Conservation (phyloP, 2,888 invertebrate genomes). For the Xanthia icteritia region DNA sequence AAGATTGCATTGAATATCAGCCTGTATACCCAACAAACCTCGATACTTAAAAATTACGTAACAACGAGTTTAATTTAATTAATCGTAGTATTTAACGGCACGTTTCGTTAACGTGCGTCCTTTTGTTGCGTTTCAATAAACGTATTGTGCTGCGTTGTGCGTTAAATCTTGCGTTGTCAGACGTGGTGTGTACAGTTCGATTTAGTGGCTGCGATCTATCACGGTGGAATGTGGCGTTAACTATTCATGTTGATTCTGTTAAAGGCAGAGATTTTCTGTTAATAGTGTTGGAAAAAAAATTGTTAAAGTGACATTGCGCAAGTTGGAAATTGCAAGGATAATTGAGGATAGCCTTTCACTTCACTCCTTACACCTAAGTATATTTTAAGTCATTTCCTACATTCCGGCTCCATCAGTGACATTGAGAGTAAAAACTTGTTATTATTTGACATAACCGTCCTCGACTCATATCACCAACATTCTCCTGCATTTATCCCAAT, state of each 20-base stretch:
- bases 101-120: constrained; percentile 59
- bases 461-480: too few species aligned
- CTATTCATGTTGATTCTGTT: constrained; percentile 25
- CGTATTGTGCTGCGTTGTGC: constrained; percentile 45
- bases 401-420: too few species aligned
- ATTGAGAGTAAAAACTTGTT: too few species aligned
- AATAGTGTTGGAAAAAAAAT: not conserved
- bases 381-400: too few species aligned
- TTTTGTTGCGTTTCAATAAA: constrained; percentile 69
- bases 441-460: too few species aligned
- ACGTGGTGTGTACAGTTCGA: constrained; percentile 31
- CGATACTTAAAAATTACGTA: constrained; percentile 34
- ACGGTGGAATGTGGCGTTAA: constrained; percentile 40
- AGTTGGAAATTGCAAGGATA: not conserved
- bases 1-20: not conserved
- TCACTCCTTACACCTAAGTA: too few species aligned
- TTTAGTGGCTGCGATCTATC: constrained; percentile 54
- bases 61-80: constrained; percentile 54
- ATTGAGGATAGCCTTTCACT: not conserved
- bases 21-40: constrained; percentile 2
- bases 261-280: not conserved
- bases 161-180: constrained; percentile 49
- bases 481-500: too few species aligned
- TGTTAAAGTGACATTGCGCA: not conserved
- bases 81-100: constrained; percentile 56